Evolutionary conservation across 1,140 invertebrate species (phyloP).

Genomic region (Hetaerina americana): DNA sequence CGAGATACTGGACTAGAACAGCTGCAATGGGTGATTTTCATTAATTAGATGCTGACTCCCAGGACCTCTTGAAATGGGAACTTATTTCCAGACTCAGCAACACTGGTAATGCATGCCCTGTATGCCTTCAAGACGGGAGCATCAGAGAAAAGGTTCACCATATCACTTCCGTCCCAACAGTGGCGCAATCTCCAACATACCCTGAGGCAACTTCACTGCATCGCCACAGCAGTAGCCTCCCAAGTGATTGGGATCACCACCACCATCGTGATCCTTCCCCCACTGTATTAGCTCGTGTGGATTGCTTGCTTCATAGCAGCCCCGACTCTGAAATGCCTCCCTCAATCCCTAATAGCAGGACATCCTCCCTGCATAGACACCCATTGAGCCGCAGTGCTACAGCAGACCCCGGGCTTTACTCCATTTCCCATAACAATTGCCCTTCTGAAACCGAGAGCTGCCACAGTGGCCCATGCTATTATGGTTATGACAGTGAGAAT

Average conservation of each 20-base stretch:
- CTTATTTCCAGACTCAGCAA: neutral
- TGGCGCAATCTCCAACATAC: neutral
- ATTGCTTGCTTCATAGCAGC: neutral
- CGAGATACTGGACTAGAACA: neutral
- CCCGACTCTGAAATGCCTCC: neutral
- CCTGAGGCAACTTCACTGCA: neutral
- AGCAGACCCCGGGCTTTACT: neutral
- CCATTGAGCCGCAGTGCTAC: neutral
- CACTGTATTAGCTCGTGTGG: neutral
- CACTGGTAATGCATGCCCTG: neutral
- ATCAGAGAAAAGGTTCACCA: neutral
- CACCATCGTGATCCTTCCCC: neutral
- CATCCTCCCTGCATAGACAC: neutral
- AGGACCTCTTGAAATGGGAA: neutral
- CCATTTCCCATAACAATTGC: neutral
- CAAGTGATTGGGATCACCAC: neutral
- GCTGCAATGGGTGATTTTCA: neutral
- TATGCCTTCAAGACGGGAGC: neutral
- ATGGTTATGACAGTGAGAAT: conserved; percentile 31
- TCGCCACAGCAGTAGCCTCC: neutral
- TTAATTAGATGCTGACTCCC: neutral
- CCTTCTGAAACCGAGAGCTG: neutral
- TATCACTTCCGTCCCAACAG: neutral
- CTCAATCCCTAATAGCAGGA: neutral
- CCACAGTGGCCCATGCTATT: conserved; percentile 18